Evolutionary conservation across 2,113 vertebrate genomes (phyloP).

Genomic region (Percopsis transmontana): DNA sequence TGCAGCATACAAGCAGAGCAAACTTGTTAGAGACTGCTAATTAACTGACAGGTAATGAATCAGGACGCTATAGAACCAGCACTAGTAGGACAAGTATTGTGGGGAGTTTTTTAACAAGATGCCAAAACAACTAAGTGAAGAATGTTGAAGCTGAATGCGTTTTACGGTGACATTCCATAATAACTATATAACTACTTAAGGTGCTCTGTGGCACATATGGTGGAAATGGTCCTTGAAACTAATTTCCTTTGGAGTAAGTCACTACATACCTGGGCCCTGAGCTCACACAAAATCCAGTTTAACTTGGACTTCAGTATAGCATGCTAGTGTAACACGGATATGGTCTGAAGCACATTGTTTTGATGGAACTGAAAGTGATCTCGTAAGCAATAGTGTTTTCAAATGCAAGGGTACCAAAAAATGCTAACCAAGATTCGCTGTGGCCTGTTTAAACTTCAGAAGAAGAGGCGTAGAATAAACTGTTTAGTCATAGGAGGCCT

Average conservation of each 20-base stretch:
- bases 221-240: constrained; percentile 61
- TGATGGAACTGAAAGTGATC: background rate
- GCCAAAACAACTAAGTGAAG: constrained; percentile 7
- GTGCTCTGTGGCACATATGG: constrained; percentile 43
- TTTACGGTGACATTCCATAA: constrained; percentile 35
- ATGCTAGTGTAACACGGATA: constrained; percentile 12
- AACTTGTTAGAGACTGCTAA: no score
- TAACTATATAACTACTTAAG: constrained; percentile 28
- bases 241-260: constrained; percentile 57
- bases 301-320: constrained; percentile 29
- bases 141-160: constrained; percentile 2
- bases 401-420: constrained; percentile 26
- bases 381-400: background rate
- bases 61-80: background rate
- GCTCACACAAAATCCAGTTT: constrained; percentile 33
- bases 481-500: constrained; percentile 37
- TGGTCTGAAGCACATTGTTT: constrained; percentile 12
- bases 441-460: constrained; percentile 47
- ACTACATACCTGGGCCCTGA: constrained; percentile 54
- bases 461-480: constrained; percentile 43
- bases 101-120: background rate
- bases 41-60: no score
- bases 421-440: constrained; percentile 1
- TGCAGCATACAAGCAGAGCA: background rate
- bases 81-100: no score